phyloP scores from a whole-genome alignment of 2,113 vertebrate genomes.

The Alligator mississippiensis region DNA sequence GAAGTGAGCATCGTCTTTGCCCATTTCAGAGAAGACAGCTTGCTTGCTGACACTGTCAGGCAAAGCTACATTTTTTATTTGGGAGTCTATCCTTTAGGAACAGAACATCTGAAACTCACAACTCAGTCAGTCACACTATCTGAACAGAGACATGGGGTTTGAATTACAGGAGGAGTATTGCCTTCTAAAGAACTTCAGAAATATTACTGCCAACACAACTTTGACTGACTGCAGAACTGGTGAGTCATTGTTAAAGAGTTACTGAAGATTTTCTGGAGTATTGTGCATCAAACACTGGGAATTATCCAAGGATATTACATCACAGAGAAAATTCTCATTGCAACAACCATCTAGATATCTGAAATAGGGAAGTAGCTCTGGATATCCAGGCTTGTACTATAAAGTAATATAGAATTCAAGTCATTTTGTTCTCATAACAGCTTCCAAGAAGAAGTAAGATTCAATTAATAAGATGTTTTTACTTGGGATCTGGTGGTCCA shows the following conservation, averaged over 20 bases:
- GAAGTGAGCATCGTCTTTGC: neutral
- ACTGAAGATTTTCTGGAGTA: neutral
- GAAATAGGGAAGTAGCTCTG: neutral
- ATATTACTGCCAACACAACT: neutral
- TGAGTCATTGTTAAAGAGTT: neutral
- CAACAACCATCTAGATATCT: neutral
- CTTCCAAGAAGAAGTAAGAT: neutral
- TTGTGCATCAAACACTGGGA: neutral
- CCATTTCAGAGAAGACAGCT: neutral
- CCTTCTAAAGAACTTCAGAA: neutral
- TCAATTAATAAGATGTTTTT: constrained; percentile 39
- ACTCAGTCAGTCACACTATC: neutral
- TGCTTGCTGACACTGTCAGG: neutral
- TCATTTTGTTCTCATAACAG: neutral
- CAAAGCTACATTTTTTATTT: neutral
- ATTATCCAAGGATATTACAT: neutral
- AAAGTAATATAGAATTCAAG: neutral
- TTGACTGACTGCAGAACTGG: neutral
- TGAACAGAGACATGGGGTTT: neutral
- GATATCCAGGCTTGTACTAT: neutral
- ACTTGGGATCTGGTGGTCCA: constrained; percentile 98
- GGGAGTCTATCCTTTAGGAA: neutral
- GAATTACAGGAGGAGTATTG: neutral
- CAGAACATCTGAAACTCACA: neutral
- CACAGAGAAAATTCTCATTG: neutral